Evolutionary conservation across 92 coral and sea anemone species (phyloP).

Genomic region (Chrysogorgia sp.): DNA sequence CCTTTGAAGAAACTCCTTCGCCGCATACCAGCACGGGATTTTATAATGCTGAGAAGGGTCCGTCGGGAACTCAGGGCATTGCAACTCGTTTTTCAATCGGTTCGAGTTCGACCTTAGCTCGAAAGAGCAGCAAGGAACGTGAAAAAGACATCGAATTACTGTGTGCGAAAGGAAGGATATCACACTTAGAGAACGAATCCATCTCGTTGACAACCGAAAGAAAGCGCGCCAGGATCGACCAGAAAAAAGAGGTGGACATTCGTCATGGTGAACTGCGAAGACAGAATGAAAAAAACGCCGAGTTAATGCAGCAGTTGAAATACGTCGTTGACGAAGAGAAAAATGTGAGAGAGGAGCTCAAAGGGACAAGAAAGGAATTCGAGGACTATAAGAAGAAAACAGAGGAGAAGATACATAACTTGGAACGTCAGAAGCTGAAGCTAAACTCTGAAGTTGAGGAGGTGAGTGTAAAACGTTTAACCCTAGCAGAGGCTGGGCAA

Average conservation of each 20-base stretch:
- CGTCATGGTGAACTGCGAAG: slow-evolving; percentile 61
- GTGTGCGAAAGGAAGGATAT: slow-evolving; percentile 77
- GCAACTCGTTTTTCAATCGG: slow-evolving; percentile 29
- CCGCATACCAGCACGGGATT: slow-evolving; percentile 23
- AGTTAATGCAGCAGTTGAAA: slow-evolving; percentile 75
- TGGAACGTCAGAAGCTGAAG: slow-evolving; percentile 89
- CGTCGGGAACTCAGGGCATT: slow-evolving; percentile 32
- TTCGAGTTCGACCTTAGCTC: slow-evolving; percentile 11
- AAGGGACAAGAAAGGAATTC: slow-evolving; percentile 78
- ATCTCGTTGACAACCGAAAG: slow-evolving; percentile 66
- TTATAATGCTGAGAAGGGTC: slow-evolving; percentile 17
- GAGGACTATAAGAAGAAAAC: slow-evolving; percentile 74
- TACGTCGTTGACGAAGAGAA: slow-evolving; percentile 90
- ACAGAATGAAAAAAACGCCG: slow-evolving; percentile 72
- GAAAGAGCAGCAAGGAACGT: slow-evolving; percentile 55
- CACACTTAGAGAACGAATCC: slow-evolving; percentile 79
- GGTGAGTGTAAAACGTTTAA: slow-evolving; percentile 64
- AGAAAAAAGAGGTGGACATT: slow-evolving; percentile 70
- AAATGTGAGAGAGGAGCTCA: slow-evolving; percentile 80
- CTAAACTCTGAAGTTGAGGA: slow-evolving; percentile 80
- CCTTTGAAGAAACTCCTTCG: slow-evolving; percentile 63
- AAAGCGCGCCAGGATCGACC: slow-evolving; percentile 83
- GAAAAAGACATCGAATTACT: slow-evolving; percentile 83
- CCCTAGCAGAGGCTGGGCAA: neutral
- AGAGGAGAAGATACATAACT: slow-evolving; percentile 75